Conservation (phyloP, 2,888 invertebrate genomes). For the Catocala sponsa region DNA sequence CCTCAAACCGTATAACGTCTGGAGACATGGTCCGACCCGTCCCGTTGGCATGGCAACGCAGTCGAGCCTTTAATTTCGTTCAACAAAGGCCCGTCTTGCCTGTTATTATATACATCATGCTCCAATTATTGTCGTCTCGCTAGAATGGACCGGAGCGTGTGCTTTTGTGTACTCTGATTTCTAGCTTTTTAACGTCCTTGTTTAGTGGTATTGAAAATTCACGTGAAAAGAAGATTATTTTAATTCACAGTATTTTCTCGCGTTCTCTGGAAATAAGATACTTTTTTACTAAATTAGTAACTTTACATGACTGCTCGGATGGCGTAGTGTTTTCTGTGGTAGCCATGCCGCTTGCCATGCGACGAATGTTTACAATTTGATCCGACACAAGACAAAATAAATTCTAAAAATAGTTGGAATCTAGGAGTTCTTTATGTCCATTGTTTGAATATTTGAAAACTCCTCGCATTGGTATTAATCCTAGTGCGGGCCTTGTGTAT, state of each 20-base stretch:
- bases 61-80: conserved; percentile 69
- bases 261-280: too few relatives aligned
- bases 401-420: too few relatives aligned
- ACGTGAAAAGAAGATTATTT: neutral
- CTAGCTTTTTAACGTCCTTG: conserved; percentile 2
- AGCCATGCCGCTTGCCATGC: too few relatives aligned
- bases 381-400: too few relatives aligned
- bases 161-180: conserved; percentile 10
- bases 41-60: conserved; percentile 58
- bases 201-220: conserved; percentile 26
- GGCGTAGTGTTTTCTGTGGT: too few relatives aligned
- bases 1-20: conserved; percentile 28
- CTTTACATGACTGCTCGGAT: too few relatives aligned
- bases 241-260: neutral
- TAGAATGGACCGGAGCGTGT: conserved; percentile 51
- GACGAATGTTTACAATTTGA: too few relatives aligned
- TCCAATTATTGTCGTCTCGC: conserved; percentile 70
- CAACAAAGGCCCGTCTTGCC: conserved; percentile 63
- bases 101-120: conserved; percentile 73
- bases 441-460: too few relatives aligned
- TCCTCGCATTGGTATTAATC: too few relatives aligned
- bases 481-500: too few relatives aligned
- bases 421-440: too few relatives aligned
- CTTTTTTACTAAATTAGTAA: too few relatives aligned
- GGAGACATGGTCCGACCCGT: conserved; percentile 34